Conservation (phyloP, 2,113 vertebrate genomes). For the Cottus gobio region DNA sequence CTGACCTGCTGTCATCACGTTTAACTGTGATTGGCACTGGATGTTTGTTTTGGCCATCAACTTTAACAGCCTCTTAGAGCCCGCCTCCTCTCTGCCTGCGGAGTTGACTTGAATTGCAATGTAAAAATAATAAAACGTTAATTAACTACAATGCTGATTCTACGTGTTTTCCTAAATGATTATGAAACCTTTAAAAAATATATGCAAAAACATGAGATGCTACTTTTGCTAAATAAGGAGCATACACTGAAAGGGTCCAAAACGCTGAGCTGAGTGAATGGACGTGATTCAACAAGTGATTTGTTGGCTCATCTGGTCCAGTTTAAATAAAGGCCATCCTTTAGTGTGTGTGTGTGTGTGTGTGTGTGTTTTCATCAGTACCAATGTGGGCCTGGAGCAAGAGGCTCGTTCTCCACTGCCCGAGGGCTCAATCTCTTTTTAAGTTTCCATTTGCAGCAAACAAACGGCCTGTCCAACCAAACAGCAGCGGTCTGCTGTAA, state of each 20-base stretch:
- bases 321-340: constrained; percentile 2
- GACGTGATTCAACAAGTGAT: constrained; percentile 20
- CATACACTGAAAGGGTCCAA: not conserved
- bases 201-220: not conserved
- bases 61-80: too few relatives aligned
- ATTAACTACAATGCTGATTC: too few relatives aligned
- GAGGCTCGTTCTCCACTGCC: not conserved
- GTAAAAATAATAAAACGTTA: too few relatives aligned
- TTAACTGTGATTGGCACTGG: too few relatives aligned
- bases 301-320: constrained; percentile 14
- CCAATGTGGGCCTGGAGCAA: not conserved
- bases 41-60: too few relatives aligned
- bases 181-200: not conserved
- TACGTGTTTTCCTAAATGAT: too few relatives aligned
- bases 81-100: too few relatives aligned
- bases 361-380: not conserved
- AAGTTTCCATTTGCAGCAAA: not conserved
- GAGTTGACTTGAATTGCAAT: too few relatives aligned
- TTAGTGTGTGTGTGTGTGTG: not conserved
- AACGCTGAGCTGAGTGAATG: constrained; percentile 1
- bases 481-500: not conserved
- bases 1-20: too few relatives aligned
- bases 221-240: not conserved
- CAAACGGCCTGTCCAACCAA: not conserved
- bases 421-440: constrained; percentile 2